phyloP scores from a whole-genome alignment of 2,888 invertebrate genomes.

The Drosophila parthenogenetica region DNA sequence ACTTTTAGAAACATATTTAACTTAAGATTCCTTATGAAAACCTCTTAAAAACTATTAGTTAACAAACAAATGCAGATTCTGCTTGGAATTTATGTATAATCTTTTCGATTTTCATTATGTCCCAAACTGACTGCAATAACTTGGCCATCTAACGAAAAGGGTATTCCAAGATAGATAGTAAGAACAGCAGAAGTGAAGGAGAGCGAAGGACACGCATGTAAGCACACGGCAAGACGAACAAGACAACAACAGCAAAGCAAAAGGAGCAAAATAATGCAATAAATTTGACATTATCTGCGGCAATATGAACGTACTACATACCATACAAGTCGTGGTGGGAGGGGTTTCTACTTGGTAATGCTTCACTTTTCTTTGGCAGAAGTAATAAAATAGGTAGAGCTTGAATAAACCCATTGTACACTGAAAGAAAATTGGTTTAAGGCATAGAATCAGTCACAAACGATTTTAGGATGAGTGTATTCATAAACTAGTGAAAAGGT shows the following conservation, averaged over 20 bases:
- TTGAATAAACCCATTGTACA: too few species aligned
- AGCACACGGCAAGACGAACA: constrained; percentile 38
- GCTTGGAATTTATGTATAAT: too few species aligned
- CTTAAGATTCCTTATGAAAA: too few species aligned
- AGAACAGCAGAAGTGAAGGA: not conserved
- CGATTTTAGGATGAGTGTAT: too few species aligned
- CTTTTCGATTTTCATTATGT: too few species aligned
- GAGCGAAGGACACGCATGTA: constrained; percentile 19
- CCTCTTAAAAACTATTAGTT: too few species aligned
- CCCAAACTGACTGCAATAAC: not conserved
- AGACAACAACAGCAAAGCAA: constrained; percentile 47
- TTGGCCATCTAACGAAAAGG: not conserved
- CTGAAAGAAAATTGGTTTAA: too few species aligned
- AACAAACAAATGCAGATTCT: too few species aligned
- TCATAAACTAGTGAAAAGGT: too few species aligned
- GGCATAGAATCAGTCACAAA: too few species aligned
- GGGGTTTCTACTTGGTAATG: not conserved
- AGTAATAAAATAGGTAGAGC: not conserved
- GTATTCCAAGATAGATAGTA: constrained; percentile 32
- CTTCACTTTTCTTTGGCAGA: not conserved
- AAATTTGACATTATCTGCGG: constrained; percentile 80
- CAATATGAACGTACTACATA: constrained; percentile 60
- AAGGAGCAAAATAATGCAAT: constrained; percentile 77
- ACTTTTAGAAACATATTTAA: too few species aligned
- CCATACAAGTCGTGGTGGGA: not conserved